Evolutionary conservation across 2,797 vertebrate genomes (phyloP), one percentile per base, ranked within the genome.

Genomic region (Hyperoplus lanceolatus): DNA sequence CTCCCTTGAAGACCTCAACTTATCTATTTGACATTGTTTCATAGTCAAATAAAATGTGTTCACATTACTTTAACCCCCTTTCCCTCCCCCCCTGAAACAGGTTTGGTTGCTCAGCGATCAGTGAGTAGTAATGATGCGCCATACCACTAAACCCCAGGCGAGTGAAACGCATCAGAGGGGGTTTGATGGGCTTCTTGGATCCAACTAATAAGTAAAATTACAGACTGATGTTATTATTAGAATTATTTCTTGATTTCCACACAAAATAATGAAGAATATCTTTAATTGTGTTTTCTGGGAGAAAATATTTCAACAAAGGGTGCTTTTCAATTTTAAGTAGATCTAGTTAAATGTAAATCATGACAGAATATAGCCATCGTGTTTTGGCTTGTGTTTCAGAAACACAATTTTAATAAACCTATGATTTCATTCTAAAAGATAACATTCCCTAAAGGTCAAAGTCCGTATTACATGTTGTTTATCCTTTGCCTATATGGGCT

Each of bases 1-100:
- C 91, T 88, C 89, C 80, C 83, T 56, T 86, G 75, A 86, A 93
- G 93, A 94, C 79, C 90, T 93, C 91, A 90, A 82, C 88, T 80
- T 70, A 83, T 89, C 88, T 81, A 75, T 88, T 71, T 86, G 83
- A 80, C 88, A 81, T 68, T 46, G 45, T 81, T 67, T 79, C 73
- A 63, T 62, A 59, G 73, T 80, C 39, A 77, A 87, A 85, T 85
- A 61, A 84, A 90, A 75, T 79, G 61, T 81, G 57, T 62, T 80
- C n/a, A 13, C 41, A 53, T 82, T 54, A 84, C 70, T 57, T 66
- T 73, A 62, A 69, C 68, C 54, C 73, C 75, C 63, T 84, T 75
- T 75, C 38, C 55, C 45, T 43, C 42, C 21, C 60, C 45, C 41
- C 12, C 70, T 77, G 45, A 70, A 49, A n/a, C 51, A 39, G 13